phyloP scores from a whole-genome alignment of 2,888 invertebrate species.

The Caenorhabditis sulstoni region DNA sequence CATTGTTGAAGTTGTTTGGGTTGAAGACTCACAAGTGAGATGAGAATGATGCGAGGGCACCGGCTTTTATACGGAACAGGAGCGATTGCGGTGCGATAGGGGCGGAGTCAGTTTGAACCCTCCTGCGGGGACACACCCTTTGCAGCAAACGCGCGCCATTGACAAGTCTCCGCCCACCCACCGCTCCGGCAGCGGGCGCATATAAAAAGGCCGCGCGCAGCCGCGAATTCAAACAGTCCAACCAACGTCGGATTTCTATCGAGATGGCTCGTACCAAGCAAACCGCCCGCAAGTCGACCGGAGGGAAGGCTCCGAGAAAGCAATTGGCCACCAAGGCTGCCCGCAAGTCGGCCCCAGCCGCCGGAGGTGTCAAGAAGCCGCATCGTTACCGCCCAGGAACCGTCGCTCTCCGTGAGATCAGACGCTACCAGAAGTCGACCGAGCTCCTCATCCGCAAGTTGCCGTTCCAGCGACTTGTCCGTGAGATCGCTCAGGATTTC shows the following conservation, averaged over 20 bases:
- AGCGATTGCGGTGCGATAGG: not conserved
- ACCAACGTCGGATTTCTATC: not conserved
- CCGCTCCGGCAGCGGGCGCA: not conserved
- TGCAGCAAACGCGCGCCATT: too few species aligned
- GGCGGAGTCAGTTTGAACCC: constrained; percentile 19
- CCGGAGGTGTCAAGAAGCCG: constrained; percentile 95
- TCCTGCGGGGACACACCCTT: constrained; percentile 10
- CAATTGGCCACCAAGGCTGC: constrained; percentile 74
- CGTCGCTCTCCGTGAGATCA: constrained; percentile 94
- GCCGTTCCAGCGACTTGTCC: constrained; percentile 88
- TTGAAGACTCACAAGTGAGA: constrained; percentile 2
- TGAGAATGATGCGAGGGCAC: not conserved
- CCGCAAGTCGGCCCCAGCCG: constrained; percentile 93
- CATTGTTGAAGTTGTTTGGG: constrained; percentile 81
- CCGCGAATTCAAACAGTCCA: not conserved
- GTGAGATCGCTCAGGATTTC: constrained; percentile 71
- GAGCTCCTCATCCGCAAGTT: constrained; percentile 84
- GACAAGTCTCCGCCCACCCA: too few species aligned
- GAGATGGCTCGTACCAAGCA: constrained; percentile 66
- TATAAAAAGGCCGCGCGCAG: not conserved
- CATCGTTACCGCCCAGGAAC: constrained; percentile 96
- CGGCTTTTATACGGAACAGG: not conserved
- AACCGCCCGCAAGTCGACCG: constrained; percentile 71
- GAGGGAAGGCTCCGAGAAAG: constrained; percentile 72
- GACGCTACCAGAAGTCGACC: constrained; percentile 96